Conservation (phyloP, 2,797 vertebrate genomes). For the Oreochromis grahami region DNA sequence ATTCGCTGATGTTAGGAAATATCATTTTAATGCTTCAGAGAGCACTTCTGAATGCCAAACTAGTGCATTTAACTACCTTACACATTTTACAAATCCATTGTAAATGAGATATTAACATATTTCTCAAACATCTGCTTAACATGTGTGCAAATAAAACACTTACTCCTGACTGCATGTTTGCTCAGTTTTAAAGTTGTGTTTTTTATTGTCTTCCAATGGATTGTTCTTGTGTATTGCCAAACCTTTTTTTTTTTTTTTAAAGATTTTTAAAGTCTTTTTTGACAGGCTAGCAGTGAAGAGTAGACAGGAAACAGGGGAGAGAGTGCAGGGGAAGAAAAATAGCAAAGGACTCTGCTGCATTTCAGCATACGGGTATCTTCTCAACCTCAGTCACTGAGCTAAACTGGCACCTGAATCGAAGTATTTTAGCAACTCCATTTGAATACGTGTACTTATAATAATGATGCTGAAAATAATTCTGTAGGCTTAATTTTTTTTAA, state of each 20-base stretch:
- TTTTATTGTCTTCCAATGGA: neutral
- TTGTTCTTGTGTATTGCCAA: neutral
- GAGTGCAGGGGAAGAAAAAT: neutral
- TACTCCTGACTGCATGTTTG: neutral
- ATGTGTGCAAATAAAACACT: neutral
- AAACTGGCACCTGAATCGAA: neutral
- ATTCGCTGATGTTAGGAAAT: neutral
- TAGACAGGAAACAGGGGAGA: neutral
- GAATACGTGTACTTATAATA: neutral
- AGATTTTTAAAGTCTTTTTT: neutral
- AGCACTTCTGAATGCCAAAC: neutral
- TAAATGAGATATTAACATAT: neutral
- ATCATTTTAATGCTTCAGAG: neutral
- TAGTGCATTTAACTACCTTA: neutral
- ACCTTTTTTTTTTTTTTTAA: neutral
- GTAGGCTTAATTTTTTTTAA: neutral
- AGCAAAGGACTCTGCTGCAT: neutral
- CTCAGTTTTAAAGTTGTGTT: neutral
- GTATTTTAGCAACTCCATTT: neutral
- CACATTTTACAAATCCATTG: neutral
- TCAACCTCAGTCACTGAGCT: neutral
- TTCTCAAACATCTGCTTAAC: neutral
- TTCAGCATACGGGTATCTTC: neutral
- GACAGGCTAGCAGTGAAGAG: neutral
- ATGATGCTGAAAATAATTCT: neutral